Percentiles rank a stretch among this genome's conserved stretches.
These are phyloP conservation scores for Panorpa germanica DNA, from an alignment of 2,888 invertebrate genomes.

Conservation along the genomic window DNA sequence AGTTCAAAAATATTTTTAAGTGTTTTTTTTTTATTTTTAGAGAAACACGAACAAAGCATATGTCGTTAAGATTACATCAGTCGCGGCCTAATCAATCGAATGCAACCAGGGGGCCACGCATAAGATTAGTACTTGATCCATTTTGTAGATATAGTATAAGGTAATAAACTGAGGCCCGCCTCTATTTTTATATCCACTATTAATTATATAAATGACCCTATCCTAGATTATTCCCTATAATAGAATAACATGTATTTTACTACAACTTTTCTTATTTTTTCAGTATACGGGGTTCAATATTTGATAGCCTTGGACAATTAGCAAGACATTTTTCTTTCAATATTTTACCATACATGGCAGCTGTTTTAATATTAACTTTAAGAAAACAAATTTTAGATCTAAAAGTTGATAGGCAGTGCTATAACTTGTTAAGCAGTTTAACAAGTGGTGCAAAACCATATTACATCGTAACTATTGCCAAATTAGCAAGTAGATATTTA, in stretches of 20 bases:
- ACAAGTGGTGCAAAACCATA: too few species aligned
- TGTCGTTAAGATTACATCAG: slow-evolving; percentile 36
- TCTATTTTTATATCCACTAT: slow-evolving; percentile 13
- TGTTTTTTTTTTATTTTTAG: slow-evolving; percentile 17
- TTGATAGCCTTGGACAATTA: too few species aligned
- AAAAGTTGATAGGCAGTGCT: too few species aligned
- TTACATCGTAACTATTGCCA: slow-evolving; percentile 29
- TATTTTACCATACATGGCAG: too few species aligned
- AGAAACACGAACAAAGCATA: slow-evolving; percentile 24
- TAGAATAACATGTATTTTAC: too few species aligned
- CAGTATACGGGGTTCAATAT: too few species aligned
- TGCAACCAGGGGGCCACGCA: slow-evolving; percentile 24
- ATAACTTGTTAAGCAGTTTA: too few species aligned
- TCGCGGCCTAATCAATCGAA: slow-evolving; percentile 28
- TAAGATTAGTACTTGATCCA: slow-evolving; percentile 45
- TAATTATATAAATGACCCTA: slow-evolving; percentile 26
- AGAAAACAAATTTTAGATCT: too few species aligned
- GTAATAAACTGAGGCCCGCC: slow-evolving; percentile 22
- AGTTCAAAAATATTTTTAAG: slow-evolving; percentile 3
- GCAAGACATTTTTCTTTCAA: too few species aligned
- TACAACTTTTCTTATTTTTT: too few species aligned
- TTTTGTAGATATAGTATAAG: slow-evolving; percentile 47
- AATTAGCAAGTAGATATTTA: slow-evolving; percentile 25
- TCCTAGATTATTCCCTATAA: too few species aligned
- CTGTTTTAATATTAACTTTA: too few species aligned